These are phyloP conservation scores for Lemur catta DNA, from an alignment of 2,797 vertebrate species.

Conservation along the genomic window DNA sequence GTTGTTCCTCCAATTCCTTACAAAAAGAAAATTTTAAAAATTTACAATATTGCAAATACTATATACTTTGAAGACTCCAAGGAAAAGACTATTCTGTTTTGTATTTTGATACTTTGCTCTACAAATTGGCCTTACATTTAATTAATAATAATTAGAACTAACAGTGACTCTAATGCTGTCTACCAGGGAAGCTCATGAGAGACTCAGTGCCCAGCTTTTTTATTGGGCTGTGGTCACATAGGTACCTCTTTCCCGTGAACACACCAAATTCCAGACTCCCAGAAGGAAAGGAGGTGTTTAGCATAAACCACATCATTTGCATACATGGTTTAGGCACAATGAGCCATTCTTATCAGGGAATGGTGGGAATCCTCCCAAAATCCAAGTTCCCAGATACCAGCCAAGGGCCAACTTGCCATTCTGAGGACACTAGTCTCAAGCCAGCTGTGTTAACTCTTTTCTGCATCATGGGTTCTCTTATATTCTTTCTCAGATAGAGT, in stretches of 20 bases:
- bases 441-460: not conserved
- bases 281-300: not conserved
- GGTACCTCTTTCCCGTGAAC: not conserved
- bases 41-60: conserved; percentile 28
- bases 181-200: not conserved
- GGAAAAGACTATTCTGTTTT: conserved; percentile 24
- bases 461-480: not conserved
- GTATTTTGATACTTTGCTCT: not conserved
- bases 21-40: conserved; percentile 52
- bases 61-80: not conserved
- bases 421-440: not conserved
- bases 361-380: not conserved
- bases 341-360: not conserved
- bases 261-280: not conserved
- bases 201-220: not conserved
- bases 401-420: not conserved
- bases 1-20: conserved; percentile 96
- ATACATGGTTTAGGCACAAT: not conserved
- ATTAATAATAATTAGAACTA: conserved; percentile 5
- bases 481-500: not conserved
- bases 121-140: not conserved
- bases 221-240: accelerated
- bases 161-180: not conserved
- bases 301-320: not conserved
- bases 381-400: not conserved